These are phyloP conservation scores for Lasioglossum figueresi DNA, from an alignment of 2,888 invertebrate species.

Conservation along the genomic window DNA sequence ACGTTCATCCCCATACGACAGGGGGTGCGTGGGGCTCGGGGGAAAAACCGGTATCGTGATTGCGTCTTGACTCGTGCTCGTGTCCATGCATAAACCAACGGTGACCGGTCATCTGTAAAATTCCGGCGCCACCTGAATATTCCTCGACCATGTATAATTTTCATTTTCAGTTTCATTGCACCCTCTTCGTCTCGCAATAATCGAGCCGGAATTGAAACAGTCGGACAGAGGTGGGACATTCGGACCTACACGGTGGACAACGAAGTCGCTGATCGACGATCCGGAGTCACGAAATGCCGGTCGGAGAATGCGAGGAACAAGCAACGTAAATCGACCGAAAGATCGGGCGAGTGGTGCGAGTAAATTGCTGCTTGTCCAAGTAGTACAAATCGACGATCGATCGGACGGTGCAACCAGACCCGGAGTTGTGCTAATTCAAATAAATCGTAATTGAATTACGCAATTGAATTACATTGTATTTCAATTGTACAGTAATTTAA, in stretches of 20 bases:
- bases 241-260: no score
- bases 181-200: background rate
- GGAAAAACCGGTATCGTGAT: slow-evolving; percentile 7
- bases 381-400: background rate
- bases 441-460: no score
- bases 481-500: no score
- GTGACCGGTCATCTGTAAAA: slow-evolving; percentile 17
- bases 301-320: background rate
- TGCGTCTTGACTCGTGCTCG: slow-evolving; percentile 14
- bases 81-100: slow-evolving; percentile 25
- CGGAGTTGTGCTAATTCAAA: no score
- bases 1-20: background rate
- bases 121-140: background rate
- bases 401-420: background rate
- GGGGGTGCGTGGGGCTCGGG: background rate
- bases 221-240: no score
- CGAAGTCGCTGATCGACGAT: no score
- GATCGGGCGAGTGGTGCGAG: background rate
- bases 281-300: no score
- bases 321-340: background rate
- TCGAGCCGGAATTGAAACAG: background rate
- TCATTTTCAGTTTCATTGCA: slow-evolving; percentile 18
- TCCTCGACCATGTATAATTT: slow-evolving; percentile 22
- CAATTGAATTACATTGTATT: no score
- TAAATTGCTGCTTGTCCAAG: background rate